Percentiles rank a stretch among this genome's conserved stretches.
Conservation (phyloP, 2,797 vertebrate genomes). For the Triplophysa bombifrons region DNA sequence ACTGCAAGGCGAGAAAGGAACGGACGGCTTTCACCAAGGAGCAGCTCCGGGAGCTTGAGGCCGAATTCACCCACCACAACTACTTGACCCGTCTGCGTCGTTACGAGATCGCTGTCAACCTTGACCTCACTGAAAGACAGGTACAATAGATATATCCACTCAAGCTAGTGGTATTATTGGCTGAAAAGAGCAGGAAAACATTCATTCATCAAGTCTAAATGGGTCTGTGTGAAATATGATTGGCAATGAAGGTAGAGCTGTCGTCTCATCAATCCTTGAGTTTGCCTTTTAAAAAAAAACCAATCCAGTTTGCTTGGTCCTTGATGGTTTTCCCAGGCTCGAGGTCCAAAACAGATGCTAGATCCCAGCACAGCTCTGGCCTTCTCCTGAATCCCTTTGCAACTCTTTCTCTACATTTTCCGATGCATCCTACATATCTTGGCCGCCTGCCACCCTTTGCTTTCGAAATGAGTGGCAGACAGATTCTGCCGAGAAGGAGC, state of each 20-base stretch:
- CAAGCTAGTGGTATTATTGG: background rate
- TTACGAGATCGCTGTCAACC: conserved; percentile 97
- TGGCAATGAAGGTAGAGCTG: background rate
- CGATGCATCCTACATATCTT: conserved; percentile 68
- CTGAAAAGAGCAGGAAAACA: background rate
- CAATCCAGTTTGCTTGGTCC: conserved; percentile 72
- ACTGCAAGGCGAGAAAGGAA: conserved; percentile 92
- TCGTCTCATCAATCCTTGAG: conserved; percentile 55
- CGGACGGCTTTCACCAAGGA: conserved; percentile 97
- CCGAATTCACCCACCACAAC: conserved; percentile 97
- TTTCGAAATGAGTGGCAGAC: conserved; percentile 62
- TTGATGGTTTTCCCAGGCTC: conserved; percentile 76
- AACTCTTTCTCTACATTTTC: conserved; percentile 64
- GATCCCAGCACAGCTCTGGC: conserved; percentile 64
- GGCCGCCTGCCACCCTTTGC: conserved; percentile 61
- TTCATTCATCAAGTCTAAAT: background rate
- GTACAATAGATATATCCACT: conserved; percentile 65
- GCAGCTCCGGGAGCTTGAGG: conserved; percentile 93
- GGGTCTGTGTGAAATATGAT: conserved; percentile 17
- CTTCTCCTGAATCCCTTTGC: conserved; percentile 61
- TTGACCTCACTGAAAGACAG: conserved; percentile 98
- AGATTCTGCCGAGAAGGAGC: conserved; percentile 48
- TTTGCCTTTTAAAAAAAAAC: conserved; percentile 52
- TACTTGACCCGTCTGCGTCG: conserved; percentile 96
- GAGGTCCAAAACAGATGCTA: conserved; percentile 50